Evolutionary conservation across 2,888 invertebrate species (phyloP).

Genomic region (Ceraclea dissimilis): DNA sequence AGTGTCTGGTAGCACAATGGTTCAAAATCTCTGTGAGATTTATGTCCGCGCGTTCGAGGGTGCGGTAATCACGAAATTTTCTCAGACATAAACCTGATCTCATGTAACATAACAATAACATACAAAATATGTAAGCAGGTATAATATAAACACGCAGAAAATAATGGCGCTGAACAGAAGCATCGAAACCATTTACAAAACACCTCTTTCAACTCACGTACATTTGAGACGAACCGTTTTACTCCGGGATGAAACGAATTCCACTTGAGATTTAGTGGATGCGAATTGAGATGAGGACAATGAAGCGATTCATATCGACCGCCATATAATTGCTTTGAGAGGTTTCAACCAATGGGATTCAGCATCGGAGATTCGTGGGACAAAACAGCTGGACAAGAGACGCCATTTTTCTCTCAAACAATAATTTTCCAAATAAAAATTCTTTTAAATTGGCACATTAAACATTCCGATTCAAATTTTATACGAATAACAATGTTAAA

Average conservation of each 20-base stretch:
- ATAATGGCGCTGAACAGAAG: not conserved
- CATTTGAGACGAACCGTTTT: not conserved
- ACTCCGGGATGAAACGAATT: not conserved
- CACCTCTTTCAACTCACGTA: not conserved
- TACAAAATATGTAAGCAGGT: no score
- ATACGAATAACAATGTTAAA: no score
- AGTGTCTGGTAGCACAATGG: no score
- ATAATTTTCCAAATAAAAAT: conserved; percentile 1
- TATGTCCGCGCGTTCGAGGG: conserved; percentile 13
- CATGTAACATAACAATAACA: not conserved
- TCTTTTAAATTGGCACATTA: not conserved
- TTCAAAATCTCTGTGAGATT: conserved; percentile 4
- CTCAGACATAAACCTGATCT: conserved; percentile 9
- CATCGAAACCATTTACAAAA: not conserved
- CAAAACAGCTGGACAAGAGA: conserved; percentile 8
- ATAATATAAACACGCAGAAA: not conserved
- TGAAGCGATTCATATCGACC: conserved; percentile 22
- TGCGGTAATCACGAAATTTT: conserved; percentile 17
- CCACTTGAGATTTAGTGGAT: conserved; percentile 5
- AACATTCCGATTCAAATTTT: no score
- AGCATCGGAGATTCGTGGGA: no score
- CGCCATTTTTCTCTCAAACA: not conserved
- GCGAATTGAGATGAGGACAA: conserved; percentile 18
- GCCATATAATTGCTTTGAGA: conserved; percentile 11
- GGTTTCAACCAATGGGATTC: no score